Conservation (phyloP, 2,888 invertebrate species). For the Ochlodes sylvanus region DNA sequence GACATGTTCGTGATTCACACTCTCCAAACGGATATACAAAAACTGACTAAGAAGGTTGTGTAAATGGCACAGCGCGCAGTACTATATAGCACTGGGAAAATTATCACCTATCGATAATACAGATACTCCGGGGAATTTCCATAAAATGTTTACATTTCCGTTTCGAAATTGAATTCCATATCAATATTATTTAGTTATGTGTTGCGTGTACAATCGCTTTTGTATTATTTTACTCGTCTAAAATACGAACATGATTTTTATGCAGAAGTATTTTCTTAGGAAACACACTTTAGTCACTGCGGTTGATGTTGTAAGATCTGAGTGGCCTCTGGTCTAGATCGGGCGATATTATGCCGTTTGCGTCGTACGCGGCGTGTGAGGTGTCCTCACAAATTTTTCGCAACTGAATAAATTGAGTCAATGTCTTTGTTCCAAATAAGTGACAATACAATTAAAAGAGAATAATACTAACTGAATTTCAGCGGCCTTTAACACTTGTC, state of each 20-base stretch:
- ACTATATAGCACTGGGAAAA: not conserved
- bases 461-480: slow-evolving; percentile 55
- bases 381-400: slow-evolving; percentile 48
- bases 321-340: slow-evolving; percentile 21
- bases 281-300: slow-evolving; percentile 4
- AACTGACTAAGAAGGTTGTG: not conserved
- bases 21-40: not conserved
- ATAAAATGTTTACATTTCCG: slow-evolving; percentile 42
- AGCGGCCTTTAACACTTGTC: slow-evolving; percentile 62
- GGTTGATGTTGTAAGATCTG: slow-evolving; percentile 15
- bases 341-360: slow-evolving; percentile 1
- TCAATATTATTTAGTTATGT: not conserved
- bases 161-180: slow-evolving; percentile 42
- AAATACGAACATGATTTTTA: not conserved
- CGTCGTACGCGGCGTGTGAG: slow-evolving; percentile 1
- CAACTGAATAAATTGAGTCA: slow-evolving; percentile 70
- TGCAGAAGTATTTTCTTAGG: not conserved
- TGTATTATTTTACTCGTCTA: slow-evolving; percentile 1
- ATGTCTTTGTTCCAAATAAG: slow-evolving; percentile 63
- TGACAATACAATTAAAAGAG: slow-evolving; percentile 54
- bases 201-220: not conserved
- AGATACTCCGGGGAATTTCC: slow-evolving; percentile 2
- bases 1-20: not conserved
- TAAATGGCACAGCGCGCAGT: not conserved
- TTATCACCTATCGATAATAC: slow-evolving; percentile 7